Evolutionary conservation across 2,113 vertebrate genomes (phyloP).

Genomic region (Typhlomys cinereus): DNA sequence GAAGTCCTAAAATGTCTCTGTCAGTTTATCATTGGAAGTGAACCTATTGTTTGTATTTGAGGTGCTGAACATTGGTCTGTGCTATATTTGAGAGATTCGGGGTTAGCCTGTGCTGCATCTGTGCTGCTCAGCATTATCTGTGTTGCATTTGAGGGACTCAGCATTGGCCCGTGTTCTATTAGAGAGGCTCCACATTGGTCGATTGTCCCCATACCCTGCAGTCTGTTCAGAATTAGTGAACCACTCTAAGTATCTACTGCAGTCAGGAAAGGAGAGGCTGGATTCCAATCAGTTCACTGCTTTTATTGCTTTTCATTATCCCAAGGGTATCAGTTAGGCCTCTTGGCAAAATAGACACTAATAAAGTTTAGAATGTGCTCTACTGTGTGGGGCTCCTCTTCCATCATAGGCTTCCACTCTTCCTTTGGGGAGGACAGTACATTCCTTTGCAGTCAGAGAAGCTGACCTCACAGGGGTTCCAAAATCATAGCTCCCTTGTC

Average conservation of each 20-base stretch:
- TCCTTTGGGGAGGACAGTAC: background rate
- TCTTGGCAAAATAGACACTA: background rate
- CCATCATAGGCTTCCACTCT: background rate
- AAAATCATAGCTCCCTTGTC: conserved; percentile 19
- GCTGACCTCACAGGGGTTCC: background rate
- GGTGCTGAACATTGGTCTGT: background rate
- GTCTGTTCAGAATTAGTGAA: background rate
- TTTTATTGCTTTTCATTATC: background rate
- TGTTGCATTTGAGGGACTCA: background rate
- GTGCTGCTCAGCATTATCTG: too few relatives aligned
- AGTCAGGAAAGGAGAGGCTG: background rate
- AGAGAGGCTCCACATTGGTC: too few relatives aligned
- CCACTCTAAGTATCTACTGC: background rate
- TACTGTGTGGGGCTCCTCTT: background rate
- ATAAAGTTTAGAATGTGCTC: background rate
- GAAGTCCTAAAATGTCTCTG: background rate
- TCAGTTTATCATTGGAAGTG: background rate
- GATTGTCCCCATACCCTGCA: background rate
- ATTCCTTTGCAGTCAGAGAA: background rate
- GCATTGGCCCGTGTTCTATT: background rate
- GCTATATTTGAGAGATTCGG: background rate
- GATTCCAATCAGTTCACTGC: background rate
- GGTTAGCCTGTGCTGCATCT: background rate
- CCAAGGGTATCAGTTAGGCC: background rate
- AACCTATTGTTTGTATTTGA: background rate